Evolutionary conservation across 2,113 vertebrate species (phyloP).

Genomic region (Cyphomyrus plagiostoma): DNA sequence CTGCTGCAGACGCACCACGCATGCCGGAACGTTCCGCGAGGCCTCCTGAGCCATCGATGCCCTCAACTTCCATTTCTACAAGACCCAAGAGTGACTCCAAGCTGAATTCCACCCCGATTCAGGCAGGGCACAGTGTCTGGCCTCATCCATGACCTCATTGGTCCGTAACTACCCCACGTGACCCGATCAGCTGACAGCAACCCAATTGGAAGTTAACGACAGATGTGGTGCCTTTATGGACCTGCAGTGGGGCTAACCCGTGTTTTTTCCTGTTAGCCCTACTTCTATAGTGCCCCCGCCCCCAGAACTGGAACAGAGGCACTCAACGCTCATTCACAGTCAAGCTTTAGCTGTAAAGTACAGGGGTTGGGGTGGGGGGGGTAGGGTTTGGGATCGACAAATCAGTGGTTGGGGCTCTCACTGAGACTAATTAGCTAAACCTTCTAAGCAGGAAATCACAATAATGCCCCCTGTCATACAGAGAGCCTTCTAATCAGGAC

Average conservation of each 20-base stretch:
- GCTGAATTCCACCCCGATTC: background rate
- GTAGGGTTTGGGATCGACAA: slow-evolving; percentile 45
- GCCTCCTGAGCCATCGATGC: slow-evolving; percentile 5
- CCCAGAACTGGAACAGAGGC: background rate
- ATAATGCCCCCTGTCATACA: slow-evolving; percentile 60
- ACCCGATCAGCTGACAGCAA: background rate
- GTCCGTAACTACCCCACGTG: background rate
- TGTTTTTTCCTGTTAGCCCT: background rate
- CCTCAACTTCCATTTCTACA: slow-evolving; percentile 28
- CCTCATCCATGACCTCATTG: background rate
- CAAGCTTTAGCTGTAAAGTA: slow-evolving; percentile 56
- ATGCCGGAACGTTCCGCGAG: slow-evolving; percentile 28
- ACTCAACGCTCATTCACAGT: background rate
- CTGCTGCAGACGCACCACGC: background rate
- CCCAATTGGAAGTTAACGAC: background rate
- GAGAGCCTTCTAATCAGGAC: slow-evolving; percentile 61
- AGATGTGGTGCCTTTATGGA: background rate
- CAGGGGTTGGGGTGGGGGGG: slow-evolving; percentile 52
- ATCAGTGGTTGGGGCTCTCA: slow-evolving; percentile 53
- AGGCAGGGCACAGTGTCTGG: background rate
- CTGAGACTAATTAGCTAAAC: slow-evolving; percentile 55
- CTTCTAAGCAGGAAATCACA: slow-evolving; percentile 54
- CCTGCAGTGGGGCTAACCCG: background rate
- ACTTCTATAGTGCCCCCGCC: background rate
- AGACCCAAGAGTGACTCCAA: slow-evolving; percentile 39